Base-by-base conservation (phyloP, 2,888 invertebrate genomes). In the Cephus sareptanus region DNA sequence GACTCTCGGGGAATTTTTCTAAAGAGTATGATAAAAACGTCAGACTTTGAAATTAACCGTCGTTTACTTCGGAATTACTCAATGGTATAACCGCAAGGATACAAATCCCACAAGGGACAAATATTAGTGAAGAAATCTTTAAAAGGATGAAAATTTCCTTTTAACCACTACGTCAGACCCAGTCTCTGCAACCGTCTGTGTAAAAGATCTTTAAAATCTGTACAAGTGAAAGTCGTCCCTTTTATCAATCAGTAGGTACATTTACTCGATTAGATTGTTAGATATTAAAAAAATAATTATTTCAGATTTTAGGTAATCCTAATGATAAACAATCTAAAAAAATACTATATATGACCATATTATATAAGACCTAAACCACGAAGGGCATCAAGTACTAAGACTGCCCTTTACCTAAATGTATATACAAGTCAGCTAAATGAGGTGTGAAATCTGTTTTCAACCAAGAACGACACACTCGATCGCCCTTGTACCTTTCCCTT, bases 21-120 rank as follows among this genome's bases (percentile, higher is more conserved):
- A 73, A 33, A 74, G 77, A 76, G 74, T 75, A 77, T 79, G 79
- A 88, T 86, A 85, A 87, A 84, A 86, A 87, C 83, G 85, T 87
- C 86, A 87, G 86, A 86, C 86, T 85, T 80, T 83, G 85, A 83
- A 56, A 79, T 79, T 79, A 13, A 37, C 69, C 70, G n/a, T 1
- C 74, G 35, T 74, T 35, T 37, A 74, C 34, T 74, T 35, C 23
- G 56, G 0, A 23, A 56, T 23, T 23, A 9, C 23, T 56, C 23
- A 23, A 56, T 56, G 23, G 56, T 56, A 23, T 23, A 56, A 23
- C 23, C 56, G 23, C 56, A 23, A 9, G 2, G 23, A 56, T 56
- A 56, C 9, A 56, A 56, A 56, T 56, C 23, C 23, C 9, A 11
- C 23, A 56, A 56, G 23, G 56, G 23, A 56, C 56, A 23, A 9